A percentile compares a stretch with the other conserved stretches of the same genome.
Conservation (phyloP, 1,140 invertebrate genomes). For the Hylaeus volcanicus region DNA sequence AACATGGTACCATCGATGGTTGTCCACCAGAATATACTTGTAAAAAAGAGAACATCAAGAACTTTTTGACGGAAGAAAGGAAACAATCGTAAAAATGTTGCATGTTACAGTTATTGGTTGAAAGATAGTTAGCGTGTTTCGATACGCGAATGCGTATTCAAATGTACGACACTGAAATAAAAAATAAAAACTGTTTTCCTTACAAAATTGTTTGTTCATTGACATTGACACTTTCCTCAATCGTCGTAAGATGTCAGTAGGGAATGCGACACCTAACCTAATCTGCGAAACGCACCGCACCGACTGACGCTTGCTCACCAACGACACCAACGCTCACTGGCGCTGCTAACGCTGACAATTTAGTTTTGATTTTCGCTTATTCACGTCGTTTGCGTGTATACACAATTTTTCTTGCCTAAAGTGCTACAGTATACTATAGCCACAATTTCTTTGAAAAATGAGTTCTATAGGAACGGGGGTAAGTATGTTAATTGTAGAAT, state of each 20-base stretch:
- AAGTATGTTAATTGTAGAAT: slow-evolving; percentile 79
- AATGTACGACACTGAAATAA: no score
- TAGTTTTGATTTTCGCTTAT: slow-evolving; percentile 63
- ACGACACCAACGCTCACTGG: slow-evolving; percentile 1
- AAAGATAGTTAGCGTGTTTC: no score
- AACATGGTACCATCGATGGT: slow-evolving; percentile 71
- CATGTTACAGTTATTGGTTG: no score
- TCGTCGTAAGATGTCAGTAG: slow-evolving; percentile 7
- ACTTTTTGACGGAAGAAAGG: slow-evolving; percentile 67
- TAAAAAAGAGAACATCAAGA: slow-evolving; percentile 76
- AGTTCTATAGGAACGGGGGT: slow-evolving; percentile 98
- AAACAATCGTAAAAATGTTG: slow-evolving; percentile 1
- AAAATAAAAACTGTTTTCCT: no score
- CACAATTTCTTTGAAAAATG: slow-evolving; percentile 82
- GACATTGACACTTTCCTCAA: background rate
- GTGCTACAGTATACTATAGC: background rate
- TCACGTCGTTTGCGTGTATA: slow-evolving; percentile 45
- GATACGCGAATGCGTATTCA: no score
- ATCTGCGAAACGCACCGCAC: background rate
- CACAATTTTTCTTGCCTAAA: slow-evolving; percentile 49
- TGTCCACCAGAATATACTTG: slow-evolving; percentile 78
- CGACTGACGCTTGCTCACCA: slow-evolving; percentile 1
- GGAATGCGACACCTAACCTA: slow-evolving; percentile 8
- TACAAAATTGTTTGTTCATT: no score
- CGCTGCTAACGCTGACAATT: slow-evolving; percentile 21